Base-by-base conservation (phyloP, 2,113 vertebrate genomes). In the Orthochromis indermauri region DNA sequence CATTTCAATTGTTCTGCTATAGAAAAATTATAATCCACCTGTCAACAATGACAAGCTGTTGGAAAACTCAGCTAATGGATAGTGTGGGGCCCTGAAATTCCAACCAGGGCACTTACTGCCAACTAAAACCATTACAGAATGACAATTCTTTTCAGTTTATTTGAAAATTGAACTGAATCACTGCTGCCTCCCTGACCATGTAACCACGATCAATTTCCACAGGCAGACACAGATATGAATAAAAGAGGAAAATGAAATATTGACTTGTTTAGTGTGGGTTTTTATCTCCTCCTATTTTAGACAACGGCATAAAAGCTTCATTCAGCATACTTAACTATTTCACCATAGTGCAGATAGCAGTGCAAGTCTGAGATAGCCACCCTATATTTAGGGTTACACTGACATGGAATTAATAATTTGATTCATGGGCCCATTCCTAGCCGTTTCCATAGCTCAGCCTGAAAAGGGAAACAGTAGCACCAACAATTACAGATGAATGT, bases 11-110 rank as follows among this genome's bases (percentile, higher is more conserved):
- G 95, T 94, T 94, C 93, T 95, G 93, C 92, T 82, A 81, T 55
- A 93, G 92, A 94, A 95, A 93, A 96, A 96, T 94, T 93, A 96
- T 96, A 96, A 95, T 96, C 92, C 91, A 95, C 94, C 94, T 94
- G 94, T 96, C 95, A 96, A 93, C 93, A 91, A 92, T 89, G 94
- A 95, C 93, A 95, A 89, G 87, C 91, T 91, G 92, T 89, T 96
- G 95, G 94, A 96, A 96, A 96, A 95, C 93, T 87, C 82, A 88
- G 94, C 95, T 92, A 95, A 96, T 93, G 93, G 91, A 94, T 96
- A 86, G 87, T n/a, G 63, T 87, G 92, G 90, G 88, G 86, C 87
- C 79, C 88, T 91, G 80, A 93, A 94, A 95, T 94, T 94, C 92
- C 93, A 95, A 92, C 82, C 89, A 88, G 87, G 86, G 83, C 87